A percentile compares a stretch with the other conserved stretches of the same genome.
Conservation (phyloP, 2,888 invertebrate genomes). For the Lottia gigantea region DNA sequence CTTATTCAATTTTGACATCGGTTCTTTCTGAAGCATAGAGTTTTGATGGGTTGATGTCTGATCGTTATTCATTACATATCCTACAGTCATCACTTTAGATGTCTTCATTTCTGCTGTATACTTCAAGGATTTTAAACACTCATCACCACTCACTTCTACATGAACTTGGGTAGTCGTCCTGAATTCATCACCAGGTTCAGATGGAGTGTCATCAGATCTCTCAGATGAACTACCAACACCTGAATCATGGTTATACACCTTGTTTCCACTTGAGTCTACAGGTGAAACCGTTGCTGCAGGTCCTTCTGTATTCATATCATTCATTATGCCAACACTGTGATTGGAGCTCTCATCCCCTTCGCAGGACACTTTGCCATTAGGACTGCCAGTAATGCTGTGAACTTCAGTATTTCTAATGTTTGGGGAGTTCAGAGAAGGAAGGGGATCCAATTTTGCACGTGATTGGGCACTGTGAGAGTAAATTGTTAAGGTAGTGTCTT, state of each 20-base stretch:
- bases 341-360: conserved; percentile 56
- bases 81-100: conserved; percentile 47
- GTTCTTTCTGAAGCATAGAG: background rate
- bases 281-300: conserved; percentile 39
- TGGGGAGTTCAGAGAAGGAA: conserved; percentile 33
- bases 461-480: conserved; percentile 10
- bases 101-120: conserved; percentile 13
- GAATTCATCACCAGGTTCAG: conserved; percentile 58
- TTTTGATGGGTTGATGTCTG: conserved; percentile 9
- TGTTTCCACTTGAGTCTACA: conserved; percentile 42
- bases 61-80: conserved; percentile 39
- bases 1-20: background rate
- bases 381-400: conserved; percentile 17
- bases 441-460: conserved; percentile 20
- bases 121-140: background rate
- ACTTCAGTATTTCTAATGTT: conserved; percentile 27
- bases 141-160: background rate
- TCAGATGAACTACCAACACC: conserved; percentile 61
- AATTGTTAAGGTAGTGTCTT: background rate
- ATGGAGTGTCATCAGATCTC: conserved; percentile 58
- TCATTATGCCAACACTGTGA: conserved; percentile 44
- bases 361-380: conserved; percentile 34
- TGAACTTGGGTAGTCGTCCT: conserved; percentile 27
- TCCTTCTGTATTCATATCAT: conserved; percentile 35
- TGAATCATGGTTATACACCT: conserved; percentile 58